These are phyloP conservation scores for Scrobipalpa atriplicella DNA, from an alignment of 2,888 invertebrate genomes.

Conservation along the genomic window DNA sequence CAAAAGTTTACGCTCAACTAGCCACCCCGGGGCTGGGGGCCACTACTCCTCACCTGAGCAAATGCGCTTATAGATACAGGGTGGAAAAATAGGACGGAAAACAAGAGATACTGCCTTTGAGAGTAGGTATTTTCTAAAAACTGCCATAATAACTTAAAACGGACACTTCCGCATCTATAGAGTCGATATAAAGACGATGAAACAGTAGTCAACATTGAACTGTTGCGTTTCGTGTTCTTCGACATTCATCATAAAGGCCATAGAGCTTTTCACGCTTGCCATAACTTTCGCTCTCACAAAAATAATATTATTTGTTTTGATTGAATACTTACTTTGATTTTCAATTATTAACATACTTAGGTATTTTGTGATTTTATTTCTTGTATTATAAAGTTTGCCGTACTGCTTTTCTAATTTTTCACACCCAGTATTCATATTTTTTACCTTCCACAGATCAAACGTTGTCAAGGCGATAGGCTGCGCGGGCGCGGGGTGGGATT, in stretches of 20 bases:
- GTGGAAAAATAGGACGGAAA: neutral
- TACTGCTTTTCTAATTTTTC: too few relatives aligned
- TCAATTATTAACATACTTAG: too few relatives aligned
- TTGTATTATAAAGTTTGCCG: neutral
- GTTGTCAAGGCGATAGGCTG: constrained; percentile 62
- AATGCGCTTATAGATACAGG: constrained; percentile 66
- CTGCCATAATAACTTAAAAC: too few relatives aligned
- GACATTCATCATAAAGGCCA: too few relatives aligned
- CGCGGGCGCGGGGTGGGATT: constrained; percentile 54
- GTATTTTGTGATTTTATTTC: too few relatives aligned
- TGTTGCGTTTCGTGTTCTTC: too few relatives aligned
- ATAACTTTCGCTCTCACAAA: too few relatives aligned
- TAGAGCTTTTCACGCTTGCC: too few relatives aligned
- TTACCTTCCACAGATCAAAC: constrained; percentile 74
- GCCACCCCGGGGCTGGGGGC: constrained; percentile 57
- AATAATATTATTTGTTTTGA: neutral
- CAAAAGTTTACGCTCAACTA: constrained; percentile 81
- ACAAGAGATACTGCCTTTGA: neutral
- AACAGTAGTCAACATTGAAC: too few relatives aligned
- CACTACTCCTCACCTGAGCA: constrained; percentile 72
- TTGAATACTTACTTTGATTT: neutral
- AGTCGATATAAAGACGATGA: too few relatives aligned
- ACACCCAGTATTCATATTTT: constrained; percentile 66
- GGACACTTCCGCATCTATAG: too few relatives aligned
- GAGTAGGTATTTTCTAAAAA: too few relatives aligned